These are phyloP conservation scores for Squalus acanthias DNA, from an alignment of 2,797 vertebrate species.

Conservation along the genomic window DNA sequence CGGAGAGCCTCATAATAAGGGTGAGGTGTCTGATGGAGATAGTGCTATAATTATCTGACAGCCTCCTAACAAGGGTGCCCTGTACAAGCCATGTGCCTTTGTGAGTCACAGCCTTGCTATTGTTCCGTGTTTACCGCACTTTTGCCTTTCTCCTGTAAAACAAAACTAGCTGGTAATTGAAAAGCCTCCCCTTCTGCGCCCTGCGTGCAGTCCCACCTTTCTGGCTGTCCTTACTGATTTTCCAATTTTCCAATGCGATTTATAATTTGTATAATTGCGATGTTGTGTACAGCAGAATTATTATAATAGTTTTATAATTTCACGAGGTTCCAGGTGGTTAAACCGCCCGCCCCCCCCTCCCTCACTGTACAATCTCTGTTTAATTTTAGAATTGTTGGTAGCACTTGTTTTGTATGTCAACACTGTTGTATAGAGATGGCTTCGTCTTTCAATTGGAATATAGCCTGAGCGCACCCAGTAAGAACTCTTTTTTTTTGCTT, in stretches of 20 bases:
- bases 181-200: neutral
- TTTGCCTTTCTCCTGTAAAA: neutral
- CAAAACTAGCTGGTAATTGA: neutral
- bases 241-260: conserved; percentile 1
- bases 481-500: neutral
- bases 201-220: neutral
- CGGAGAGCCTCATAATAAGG: neutral
- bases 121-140: neutral
- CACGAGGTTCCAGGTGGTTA: neutral
- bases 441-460: neutral
- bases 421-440: neutral
- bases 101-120: neutral
- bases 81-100: neutral
- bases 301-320: conserved; percentile 33
- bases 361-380: too few relatives aligned
- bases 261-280: conserved; percentile 29
- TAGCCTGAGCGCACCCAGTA: neutral
- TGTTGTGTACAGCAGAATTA: conserved; percentile 9
- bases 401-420: neutral
- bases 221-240: neutral
- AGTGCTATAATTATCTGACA: neutral
- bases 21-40: neutral
- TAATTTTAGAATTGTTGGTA: neutral
- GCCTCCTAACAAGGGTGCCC: neutral
- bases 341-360: too few relatives aligned